phyloP scores from a whole-genome alignment of 2,113 vertebrate species.

The Theristicus caerulescens region DNA sequence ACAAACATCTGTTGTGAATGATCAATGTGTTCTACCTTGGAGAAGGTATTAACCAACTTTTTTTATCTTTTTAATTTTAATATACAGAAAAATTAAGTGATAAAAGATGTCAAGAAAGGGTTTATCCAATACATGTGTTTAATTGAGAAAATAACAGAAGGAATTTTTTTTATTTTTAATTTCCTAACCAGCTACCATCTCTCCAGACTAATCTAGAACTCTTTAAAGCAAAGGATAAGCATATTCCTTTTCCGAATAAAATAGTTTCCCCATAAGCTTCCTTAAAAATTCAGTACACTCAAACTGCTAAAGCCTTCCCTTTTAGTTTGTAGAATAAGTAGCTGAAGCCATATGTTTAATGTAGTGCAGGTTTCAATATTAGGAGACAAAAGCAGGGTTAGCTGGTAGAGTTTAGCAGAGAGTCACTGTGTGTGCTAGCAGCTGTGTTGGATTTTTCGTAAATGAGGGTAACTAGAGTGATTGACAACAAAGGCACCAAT shows the following conservation, averaged over 20 bases:
- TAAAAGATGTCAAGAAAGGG: neutral
- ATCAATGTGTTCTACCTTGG: neutral
- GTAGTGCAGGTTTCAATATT: neutral
- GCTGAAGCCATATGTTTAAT: neutral
- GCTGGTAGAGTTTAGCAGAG: neutral
- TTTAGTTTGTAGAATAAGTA: neutral
- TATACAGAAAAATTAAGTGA: neutral
- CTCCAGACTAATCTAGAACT: neutral
- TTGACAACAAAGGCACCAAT: neutral
- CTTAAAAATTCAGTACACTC: neutral
- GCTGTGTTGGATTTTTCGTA: neutral
- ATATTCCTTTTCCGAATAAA: neutral
- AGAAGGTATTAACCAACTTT: neutral
- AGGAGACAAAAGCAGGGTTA: neutral
- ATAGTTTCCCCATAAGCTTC: neutral
- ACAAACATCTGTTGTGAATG: neutral
- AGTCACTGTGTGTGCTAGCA: neutral
- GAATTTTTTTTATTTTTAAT: neutral
- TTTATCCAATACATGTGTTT: neutral
- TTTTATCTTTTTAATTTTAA: neutral
- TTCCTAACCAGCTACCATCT: neutral
- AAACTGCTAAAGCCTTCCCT: neutral
- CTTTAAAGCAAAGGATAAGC: neutral
- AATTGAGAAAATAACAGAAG: neutral
- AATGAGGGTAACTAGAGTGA: neutral